These are phyloP conservation scores for Melanogrammus aeglefinus DNA, from an alignment of 2,797 vertebrate genomes.

Conservation along the genomic window DNA sequence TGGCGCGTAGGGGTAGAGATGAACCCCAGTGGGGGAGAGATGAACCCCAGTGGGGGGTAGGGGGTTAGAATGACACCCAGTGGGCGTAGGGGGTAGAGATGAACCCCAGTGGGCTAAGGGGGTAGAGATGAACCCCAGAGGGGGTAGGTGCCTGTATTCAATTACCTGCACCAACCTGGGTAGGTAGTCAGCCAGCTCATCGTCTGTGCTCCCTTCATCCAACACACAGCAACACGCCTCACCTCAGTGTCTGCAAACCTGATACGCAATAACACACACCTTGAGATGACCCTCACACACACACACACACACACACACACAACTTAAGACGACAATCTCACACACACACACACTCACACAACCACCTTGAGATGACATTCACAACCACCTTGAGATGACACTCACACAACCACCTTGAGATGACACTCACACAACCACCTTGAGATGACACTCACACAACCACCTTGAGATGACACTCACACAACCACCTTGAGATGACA, in stretches of 20 bases:
- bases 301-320: conserved; percentile 11
- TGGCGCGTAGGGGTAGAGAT: too few relatives aligned
- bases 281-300: neutral
- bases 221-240: conserved; percentile 82
- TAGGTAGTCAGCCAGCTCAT: conserved; percentile 90
- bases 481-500: conserved; percentile 6
- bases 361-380: too few relatives aligned
- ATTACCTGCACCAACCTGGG: conserved; percentile 95
- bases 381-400: conserved; percentile 11
- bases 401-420: neutral
- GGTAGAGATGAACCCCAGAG: neutral
- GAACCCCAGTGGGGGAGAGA: neutral
- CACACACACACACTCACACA: conserved; percentile 15
- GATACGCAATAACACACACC: conserved; percentile 23
- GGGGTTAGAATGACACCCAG: neutral
- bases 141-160: conserved; percentile 10
- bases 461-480: conserved; percentile 7
- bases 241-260: conserved; percentile 96
- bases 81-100: neutral
- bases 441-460: conserved; percentile 8
- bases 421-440: conserved; percentile 14
- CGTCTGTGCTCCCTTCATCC: conserved; percentile 91
- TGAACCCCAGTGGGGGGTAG: neutral
- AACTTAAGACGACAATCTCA: conserved; percentile 14
- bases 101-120: too few relatives aligned